Conservation (phyloP, 2,113 vertebrate genomes). For the Eurypyga helias region DNA sequence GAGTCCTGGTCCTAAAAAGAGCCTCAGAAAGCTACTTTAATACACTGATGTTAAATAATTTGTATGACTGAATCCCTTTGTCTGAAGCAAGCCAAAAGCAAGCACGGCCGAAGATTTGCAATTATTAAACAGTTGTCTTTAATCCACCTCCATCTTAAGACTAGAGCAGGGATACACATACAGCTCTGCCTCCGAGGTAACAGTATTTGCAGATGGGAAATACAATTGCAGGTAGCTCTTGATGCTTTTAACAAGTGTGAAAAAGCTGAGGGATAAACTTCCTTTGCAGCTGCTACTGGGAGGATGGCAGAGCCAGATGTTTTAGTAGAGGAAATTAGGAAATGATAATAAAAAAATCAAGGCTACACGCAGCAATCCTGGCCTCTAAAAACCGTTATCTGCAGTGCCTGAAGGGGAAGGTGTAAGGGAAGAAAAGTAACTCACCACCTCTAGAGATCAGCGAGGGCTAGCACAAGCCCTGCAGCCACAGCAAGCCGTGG, state of each 20-base stretch:
- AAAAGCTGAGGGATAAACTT: neutral
- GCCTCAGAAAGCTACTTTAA: neutral
- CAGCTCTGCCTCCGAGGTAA: neutral
- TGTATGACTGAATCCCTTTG: neutral
- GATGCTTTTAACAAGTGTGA: neutral
- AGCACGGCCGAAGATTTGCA: neutral
- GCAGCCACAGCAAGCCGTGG: accelerated
- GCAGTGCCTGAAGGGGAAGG: neutral
- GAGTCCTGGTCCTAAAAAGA: neutral
- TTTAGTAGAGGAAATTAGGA: neutral
- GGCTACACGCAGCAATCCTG: neutral
- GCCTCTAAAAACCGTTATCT: neutral
- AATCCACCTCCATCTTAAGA: neutral
- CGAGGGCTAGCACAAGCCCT: neutral
- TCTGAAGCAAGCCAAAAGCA: neutral
- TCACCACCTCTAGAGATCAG: neutral
- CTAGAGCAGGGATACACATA: neutral
- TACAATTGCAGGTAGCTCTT: neutral
- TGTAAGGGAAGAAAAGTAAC: neutral
- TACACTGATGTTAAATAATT: neutral
- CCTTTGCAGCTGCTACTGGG: neutral
- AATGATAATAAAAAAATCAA: neutral
- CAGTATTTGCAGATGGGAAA: neutral
- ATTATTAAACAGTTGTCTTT: neutral
- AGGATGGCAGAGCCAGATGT: neutral